Evolutionary conservation across 92 coral and sea anemone genomes (phyloP), one percentile per base, ranked within the genome.

Genomic region (Palythoa caribaeorum): DNA sequence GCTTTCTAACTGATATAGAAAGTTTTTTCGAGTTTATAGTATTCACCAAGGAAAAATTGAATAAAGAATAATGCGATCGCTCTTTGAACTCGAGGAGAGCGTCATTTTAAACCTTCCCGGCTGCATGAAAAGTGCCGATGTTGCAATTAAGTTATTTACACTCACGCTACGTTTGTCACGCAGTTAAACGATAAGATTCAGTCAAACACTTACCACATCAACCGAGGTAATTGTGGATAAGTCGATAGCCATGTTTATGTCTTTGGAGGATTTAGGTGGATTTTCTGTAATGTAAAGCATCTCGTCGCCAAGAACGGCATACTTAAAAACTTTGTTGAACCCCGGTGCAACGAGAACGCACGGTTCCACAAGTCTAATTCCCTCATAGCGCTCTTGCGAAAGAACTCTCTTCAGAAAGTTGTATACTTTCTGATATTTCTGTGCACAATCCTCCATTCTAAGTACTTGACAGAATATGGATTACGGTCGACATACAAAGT

Each of bases 361-460:
- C 6, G 98, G 99, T 50, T 97, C 99, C 76, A 97, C 96, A 9
- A 94, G 96, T 20, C 96, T 96, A 53, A 97, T 90, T 17, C 98
- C 96, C 44, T 92, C 94, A 74, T 97, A 95, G 10, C 96, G 94
- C 13, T 92, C 96, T 73, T 94, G 96, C 0, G 97, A 74, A 57
- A 97, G 89, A 38, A 84, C 81, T 21, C 99, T 96, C 94, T 94
- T 97, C 83, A 97, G 88, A 84, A 94, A 97, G 84, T 93, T 95
- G 89, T 95, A 96, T 38, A 97, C 99, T 59, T 97, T 97, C 83
- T 97, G 98, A 78, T 97, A 93, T 68, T 94, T 97, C 71, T 97
- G 98, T 79, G 84, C 87, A 62, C 95, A 92, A 50, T 94, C 98
- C 3, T 89, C 94, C 88, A 93, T 90, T 48, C 52, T 77, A 65